Percentiles rank a stretch among this genome's conserved stretches.
Evolutionary conservation across 2,888 invertebrate genomes (phyloP).

Genomic region (Candidula unifasciata): DNA sequence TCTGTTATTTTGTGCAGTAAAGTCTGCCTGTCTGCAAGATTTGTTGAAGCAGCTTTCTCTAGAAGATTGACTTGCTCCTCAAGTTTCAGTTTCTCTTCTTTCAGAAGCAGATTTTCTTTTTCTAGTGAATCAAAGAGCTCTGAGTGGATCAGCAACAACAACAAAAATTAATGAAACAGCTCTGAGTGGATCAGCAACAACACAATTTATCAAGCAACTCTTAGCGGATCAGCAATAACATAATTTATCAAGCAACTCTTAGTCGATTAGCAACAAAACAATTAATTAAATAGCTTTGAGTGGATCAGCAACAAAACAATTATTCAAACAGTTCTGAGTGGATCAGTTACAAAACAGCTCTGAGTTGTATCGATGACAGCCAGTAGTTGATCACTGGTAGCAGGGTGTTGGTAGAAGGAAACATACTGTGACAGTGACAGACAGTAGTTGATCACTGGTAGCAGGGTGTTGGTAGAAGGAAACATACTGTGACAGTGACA

Average conservation of each 20-base stretch:
- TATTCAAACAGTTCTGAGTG: not conserved
- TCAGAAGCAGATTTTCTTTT: constrained; percentile 65
- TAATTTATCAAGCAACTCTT: constrained; percentile 60
- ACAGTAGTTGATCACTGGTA: too few relatives aligned
- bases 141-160: constrained; percentile 35
- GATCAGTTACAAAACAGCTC: not conserved
- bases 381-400: too few relatives aligned
- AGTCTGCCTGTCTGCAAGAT: constrained; percentile 57
- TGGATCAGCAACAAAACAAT: not conserved
- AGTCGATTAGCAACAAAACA: not conserved
- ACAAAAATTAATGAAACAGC: not conserved
- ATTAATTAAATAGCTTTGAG: constrained; percentile 5
- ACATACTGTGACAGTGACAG: too few relatives aligned
- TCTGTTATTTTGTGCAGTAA: constrained; percentile 38
- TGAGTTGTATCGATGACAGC: too few relatives aligned
- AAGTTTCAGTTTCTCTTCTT: constrained; percentile 63
- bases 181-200: constrained; percentile 38
- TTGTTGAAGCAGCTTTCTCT: constrained; percentile 62
- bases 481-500: too few relatives aligned
- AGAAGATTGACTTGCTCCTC: constrained; percentile 68
- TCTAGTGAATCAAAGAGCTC: constrained; percentile 63
- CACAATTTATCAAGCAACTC: constrained; percentile 4
- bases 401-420: too few relatives aligned
- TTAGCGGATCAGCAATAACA: not conserved
- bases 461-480: too few relatives aligned